These are phyloP conservation scores for Pseudochaenichthys georgianus DNA, from an alignment of 2,797 vertebrate genomes.

Conservation along the genomic window DNA sequence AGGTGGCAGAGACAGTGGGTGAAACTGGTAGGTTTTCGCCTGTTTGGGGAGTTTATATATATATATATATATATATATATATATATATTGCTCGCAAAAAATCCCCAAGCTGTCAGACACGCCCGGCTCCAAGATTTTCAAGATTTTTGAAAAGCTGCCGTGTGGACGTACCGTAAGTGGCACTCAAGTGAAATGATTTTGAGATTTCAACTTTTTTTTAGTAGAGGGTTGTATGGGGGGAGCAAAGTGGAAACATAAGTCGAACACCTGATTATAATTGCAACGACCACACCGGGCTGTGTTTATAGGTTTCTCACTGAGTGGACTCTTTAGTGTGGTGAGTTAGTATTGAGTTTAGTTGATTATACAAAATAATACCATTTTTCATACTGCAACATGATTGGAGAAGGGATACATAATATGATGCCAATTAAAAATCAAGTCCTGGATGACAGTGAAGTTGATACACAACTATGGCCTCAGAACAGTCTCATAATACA, in stretches of 20 bases:
- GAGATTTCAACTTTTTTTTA: background rate
- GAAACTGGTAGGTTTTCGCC: too few relatives aligned
- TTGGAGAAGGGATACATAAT: background rate
- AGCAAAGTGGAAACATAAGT: conserved; percentile 24
- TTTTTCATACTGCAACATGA: background rate
- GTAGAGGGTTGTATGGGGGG: background rate
- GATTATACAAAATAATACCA: background rate
- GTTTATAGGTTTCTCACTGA: background rate
- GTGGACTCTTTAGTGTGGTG: too few relatives aligned
- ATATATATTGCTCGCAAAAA: too few relatives aligned
- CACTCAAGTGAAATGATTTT: background rate
- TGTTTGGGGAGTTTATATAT: too few relatives aligned
- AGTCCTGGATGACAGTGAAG: background rate
- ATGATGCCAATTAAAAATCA: background rate
- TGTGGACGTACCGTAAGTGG: background rate
- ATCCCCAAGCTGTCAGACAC: too few relatives aligned
- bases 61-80: too few relatives aligned
- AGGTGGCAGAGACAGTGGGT: too few relatives aligned
- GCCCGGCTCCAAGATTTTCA: too few relatives aligned
- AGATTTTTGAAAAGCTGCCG: too few relatives aligned
- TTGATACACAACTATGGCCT: background rate
- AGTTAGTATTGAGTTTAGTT: background rate
- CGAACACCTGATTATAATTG: conserved; percentile 52
- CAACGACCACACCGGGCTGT: conserved; percentile 41
- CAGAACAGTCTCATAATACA: too few relatives aligned